Conservation (phyloP, 2,113 vertebrate species). For the Melanerpes formicivorus region DNA sequence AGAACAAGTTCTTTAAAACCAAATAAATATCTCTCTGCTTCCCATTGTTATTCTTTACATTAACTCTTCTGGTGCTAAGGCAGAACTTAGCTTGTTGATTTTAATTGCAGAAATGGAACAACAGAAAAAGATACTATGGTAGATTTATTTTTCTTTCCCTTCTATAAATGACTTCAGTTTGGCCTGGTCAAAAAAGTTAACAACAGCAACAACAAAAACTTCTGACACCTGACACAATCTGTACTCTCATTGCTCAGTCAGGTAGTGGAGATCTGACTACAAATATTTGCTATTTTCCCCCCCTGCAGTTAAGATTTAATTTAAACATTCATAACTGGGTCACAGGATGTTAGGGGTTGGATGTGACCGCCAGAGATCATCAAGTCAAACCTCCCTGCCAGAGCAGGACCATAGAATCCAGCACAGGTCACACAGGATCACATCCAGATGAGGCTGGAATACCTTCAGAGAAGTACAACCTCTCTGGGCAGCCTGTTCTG, state of each 20-base stretch:
- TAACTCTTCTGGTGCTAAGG: constrained; percentile 44
- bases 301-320: constrained; percentile 9
- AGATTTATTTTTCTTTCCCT: background rate
- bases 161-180: background rate
- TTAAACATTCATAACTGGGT: background rate
- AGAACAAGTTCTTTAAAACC: constrained; percentile 71
- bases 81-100: background rate
- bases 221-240: background rate
- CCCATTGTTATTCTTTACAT: constrained; percentile 46
- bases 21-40: constrained; percentile 72
- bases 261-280: constrained; percentile 30
- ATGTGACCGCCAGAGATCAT: no score
- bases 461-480: no score
- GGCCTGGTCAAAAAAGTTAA: background rate
- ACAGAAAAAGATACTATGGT: background rate
- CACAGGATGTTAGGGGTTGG: no score
- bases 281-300: background rate
- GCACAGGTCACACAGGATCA: no score
- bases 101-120: background rate
- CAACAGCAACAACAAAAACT: background rate
- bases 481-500: no score
- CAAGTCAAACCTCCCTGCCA: no score
- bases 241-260: background rate
- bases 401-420: no score
- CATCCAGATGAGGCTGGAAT: no score